These are phyloP conservation scores for Philopotamus ludificatus DNA, from an alignment of 1,140 invertebrate genomes.

Conservation along the genomic window DNA sequence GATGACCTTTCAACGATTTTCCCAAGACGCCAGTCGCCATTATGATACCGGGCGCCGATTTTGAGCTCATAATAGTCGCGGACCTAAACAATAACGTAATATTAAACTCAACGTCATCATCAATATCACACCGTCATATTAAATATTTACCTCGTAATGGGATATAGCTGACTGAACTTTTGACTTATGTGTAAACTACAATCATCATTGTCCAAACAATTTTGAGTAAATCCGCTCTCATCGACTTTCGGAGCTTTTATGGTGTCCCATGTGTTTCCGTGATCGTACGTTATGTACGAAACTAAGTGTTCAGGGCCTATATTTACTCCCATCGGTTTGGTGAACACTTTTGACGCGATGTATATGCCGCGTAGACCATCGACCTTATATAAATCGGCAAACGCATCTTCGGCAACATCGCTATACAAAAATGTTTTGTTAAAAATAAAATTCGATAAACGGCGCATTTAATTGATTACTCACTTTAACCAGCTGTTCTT, in stretches of 20 bases:
- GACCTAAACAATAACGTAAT: slow-evolving; percentile 50
- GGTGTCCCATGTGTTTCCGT: slow-evolving; percentile 77
- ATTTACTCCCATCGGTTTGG: slow-evolving; percentile 51
- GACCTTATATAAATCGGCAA: slow-evolving; percentile 88
- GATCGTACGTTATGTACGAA: slow-evolving; percentile 85
- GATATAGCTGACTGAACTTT: slow-evolving; percentile 79
- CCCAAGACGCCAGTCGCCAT: slow-evolving; percentile 83
- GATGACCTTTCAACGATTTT: slow-evolving; percentile 73
- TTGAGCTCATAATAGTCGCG: slow-evolving; percentile 80
- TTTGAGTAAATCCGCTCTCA: slow-evolving; percentile 63
- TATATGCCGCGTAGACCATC: slow-evolving; percentile 85
- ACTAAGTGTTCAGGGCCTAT: slow-evolving; percentile 72
- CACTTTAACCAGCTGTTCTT: slow-evolving; percentile 81
- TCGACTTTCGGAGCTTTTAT: slow-evolving; percentile 69
- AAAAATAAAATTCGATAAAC: background rate
- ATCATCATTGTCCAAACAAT: slow-evolving; percentile 61
- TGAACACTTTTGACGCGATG: slow-evolving; percentile 79
- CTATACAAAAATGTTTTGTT: too few species aligned
- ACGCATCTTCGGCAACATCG: slow-evolving; percentile 74
- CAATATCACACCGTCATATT: background rate
- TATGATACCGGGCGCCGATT: slow-evolving; percentile 84
- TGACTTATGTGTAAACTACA: slow-evolving; percentile 87
- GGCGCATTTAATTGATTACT: slow-evolving; percentile 47
- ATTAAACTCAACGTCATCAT: slow-evolving; percentile 24
- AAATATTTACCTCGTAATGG: slow-evolving; percentile 61